Evolutionary conservation across 2,113 vertebrate genomes (phyloP).

Genomic region (Aptenodytes forsteri): DNA sequence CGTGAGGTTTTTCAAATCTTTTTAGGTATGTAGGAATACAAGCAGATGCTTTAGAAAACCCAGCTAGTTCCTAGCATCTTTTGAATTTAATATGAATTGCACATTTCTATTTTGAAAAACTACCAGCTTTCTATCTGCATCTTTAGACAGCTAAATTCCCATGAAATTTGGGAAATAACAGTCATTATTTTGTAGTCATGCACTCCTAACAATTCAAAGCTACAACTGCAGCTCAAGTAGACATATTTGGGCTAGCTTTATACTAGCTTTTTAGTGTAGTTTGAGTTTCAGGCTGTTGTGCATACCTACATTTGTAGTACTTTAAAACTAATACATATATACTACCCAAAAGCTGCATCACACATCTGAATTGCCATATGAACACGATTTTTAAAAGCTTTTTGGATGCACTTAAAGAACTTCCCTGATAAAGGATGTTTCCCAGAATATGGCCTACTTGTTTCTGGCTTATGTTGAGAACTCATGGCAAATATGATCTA

Average conservation of each 20-base stretch:
- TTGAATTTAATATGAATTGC: not conserved
- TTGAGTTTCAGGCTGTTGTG: not conserved
- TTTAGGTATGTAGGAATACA: not conserved
- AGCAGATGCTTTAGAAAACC: not conserved
- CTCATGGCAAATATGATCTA: not conserved
- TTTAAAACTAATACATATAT: not conserved
- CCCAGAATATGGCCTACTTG: not conserved
- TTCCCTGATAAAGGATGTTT: not conserved
- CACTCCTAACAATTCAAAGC: not conserved
- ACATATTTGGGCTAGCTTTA: not conserved
- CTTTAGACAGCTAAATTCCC: not conserved
- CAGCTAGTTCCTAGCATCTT: not conserved
- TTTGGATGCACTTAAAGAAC: not conserved
- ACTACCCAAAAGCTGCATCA: not conserved
- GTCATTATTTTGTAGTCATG: not conserved
- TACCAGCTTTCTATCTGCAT: not conserved
- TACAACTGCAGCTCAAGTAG: not conserved
- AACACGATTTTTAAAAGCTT: not conserved
- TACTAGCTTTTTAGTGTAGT: not conserved
- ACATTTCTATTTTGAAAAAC: not conserved
- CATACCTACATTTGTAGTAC: not conserved
- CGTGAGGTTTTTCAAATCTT: not conserved
- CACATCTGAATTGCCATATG: not conserved
- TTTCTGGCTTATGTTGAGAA: not conserved
- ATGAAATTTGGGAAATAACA: not conserved